These are phyloP conservation scores for Leptobrachium ailaonicum DNA, from an alignment of 2,113 vertebrate genomes.

Conservation along the genomic window DNA sequence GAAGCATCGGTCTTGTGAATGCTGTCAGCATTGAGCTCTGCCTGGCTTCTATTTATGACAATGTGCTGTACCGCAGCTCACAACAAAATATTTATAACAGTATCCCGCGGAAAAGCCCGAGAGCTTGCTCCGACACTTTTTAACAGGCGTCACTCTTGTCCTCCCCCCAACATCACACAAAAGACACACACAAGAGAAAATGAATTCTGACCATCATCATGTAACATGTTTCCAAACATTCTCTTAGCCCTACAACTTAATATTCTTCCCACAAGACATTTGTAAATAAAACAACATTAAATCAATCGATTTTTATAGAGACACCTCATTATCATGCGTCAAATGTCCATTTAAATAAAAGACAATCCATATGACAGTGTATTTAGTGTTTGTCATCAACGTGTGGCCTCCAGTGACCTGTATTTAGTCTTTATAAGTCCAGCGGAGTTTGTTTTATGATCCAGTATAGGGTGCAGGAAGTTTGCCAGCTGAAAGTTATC, in stretches of 20 bases:
- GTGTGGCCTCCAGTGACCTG: background rate
- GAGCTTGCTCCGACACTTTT: background rate
- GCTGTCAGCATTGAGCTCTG: slow-evolving; percentile 2
- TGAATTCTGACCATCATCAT: background rate
- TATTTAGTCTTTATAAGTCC: slow-evolving; percentile 28
- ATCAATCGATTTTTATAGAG: too few species aligned
- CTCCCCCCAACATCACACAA: background rate
- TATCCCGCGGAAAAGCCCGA: background rate
- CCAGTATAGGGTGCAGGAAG: slow-evolving; percentile 31
- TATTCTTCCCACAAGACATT: too few species aligned
- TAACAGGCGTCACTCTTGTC: background rate
- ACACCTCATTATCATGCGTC: too few species aligned
- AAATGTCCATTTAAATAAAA: background rate
- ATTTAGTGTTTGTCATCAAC: background rate
- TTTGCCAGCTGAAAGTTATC: slow-evolving; percentile 25
- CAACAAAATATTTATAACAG: background rate
- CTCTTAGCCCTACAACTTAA: background rate
- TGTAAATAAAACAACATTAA: too few species aligned
- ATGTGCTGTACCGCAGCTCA: background rate
- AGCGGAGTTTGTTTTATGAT: slow-evolving; percentile 37
- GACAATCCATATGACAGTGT: background rate
- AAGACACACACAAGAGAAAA: background rate
- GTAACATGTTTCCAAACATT: background rate
- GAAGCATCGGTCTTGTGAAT: background rate
- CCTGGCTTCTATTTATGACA: background rate